Evolutionary conservation across 2,888 invertebrate species (phyloP).

Genomic region (Tipula lateralis): DNA sequence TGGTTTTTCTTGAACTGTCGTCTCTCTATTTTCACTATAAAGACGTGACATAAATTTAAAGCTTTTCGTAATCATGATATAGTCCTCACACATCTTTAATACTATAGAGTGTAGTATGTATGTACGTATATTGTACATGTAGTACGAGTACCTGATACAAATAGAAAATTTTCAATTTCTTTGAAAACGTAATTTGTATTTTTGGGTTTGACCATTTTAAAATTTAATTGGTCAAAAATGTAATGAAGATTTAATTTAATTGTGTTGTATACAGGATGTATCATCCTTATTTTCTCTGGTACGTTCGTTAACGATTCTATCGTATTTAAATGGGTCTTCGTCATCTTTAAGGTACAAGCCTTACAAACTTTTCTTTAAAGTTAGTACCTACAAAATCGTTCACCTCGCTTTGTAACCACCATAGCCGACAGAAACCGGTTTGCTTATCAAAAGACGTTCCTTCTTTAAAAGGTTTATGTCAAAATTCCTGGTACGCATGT

Average conservation of each 20-base stretch:
- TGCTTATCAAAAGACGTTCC: too few relatives aligned
- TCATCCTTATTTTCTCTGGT: too few relatives aligned
- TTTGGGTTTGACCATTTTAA: conserved; percentile 12
- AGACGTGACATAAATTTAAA: not conserved
- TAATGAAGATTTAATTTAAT: not conserved
- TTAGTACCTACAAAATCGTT: too few relatives aligned
- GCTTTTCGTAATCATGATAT: not conserved
- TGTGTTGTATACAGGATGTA: not conserved
- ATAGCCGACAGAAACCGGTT: too few relatives aligned
- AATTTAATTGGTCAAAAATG: not conserved
- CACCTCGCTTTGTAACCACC: too few relatives aligned
- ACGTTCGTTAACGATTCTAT: too few relatives aligned
- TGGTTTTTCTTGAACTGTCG: not conserved
- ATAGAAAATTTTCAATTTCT: not conserved
- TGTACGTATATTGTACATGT: not conserved
- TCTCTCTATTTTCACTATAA: not conserved
- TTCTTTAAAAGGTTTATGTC: too few relatives aligned
- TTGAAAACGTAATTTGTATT: not conserved
- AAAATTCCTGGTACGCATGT: too few relatives aligned
- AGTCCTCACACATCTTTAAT: not conserved
- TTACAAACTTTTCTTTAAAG: too few relatives aligned
- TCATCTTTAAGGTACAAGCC: too few relatives aligned
- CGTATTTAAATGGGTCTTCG: too few relatives aligned
- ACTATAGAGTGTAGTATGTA: not conserved
- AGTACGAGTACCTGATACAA: not conserved